Evolutionary conservation across 2,888 invertebrate species (phyloP).

Genomic region (Neoascia interrupta): DNA sequence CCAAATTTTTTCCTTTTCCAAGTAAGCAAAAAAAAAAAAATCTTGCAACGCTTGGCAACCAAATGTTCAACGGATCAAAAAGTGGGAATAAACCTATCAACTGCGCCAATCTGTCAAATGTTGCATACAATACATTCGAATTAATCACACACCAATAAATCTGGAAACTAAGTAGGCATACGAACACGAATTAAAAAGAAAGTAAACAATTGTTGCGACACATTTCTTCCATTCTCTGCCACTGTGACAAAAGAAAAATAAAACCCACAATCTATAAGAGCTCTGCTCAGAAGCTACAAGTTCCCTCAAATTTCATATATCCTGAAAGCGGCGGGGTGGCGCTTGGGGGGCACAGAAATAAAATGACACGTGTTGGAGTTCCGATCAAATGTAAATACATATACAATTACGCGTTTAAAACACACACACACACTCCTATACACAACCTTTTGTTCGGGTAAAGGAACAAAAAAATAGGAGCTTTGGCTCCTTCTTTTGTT

Average conservation of each 20-base stretch:
- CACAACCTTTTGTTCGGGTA: neutral
- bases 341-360: conserved; percentile 25
- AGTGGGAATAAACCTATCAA: no score
- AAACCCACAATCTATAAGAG: conserved; percentile 20
- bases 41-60: neutral
- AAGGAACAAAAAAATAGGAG: conserved; percentile 12
- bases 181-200: no score
- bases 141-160: no score
- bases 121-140: no score
- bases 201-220: no score
- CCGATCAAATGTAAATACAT: no score
- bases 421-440: conserved; percentile 7
- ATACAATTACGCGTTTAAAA: no score
- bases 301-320: conserved; percentile 15
- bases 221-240: no score
- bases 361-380: conserved; percentile 65
- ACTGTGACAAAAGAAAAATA: conserved; percentile 31
- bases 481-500: conserved; percentile 42
- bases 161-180: no score
- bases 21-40: neutral
- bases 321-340: conserved; percentile 1
- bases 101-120: no score
- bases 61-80: no score
- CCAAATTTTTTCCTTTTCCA: no score
- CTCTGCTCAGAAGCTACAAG: conserved; percentile 51